A percentile compares a stretch with the other conserved stretches of the same genome.
These are phyloP conservation scores for Eumacrocentrus americanus DNA, from an alignment of 2,888 invertebrate genomes.

Conservation along the genomic window DNA sequence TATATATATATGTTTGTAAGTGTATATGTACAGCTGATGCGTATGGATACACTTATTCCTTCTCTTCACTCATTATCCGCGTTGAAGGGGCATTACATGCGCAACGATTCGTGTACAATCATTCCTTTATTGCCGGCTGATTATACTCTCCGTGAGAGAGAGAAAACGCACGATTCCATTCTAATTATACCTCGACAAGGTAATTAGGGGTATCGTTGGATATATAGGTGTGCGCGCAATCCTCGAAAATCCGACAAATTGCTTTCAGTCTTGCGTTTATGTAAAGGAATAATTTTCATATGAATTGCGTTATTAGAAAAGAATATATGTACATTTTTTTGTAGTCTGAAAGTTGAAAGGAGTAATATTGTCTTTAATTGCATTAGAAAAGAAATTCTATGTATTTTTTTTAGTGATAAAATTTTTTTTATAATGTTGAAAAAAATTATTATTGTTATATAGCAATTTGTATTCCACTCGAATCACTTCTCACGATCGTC, in stretches of 20 bases:
- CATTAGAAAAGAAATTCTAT: not conserved
- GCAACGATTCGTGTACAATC: slow-evolving; percentile 13
- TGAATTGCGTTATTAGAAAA: too few relatives aligned
- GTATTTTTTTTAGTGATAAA: not conserved
- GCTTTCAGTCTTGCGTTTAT: not conserved
- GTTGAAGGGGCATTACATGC: slow-evolving; percentile 21
- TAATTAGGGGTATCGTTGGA: slow-evolving; percentile 6
- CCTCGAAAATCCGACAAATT: slow-evolving; percentile 3
- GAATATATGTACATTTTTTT: not conserved
- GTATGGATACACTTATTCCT: slow-evolving; percentile 26
- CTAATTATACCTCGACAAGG: slow-evolving; percentile 6
- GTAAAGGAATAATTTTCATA: not conserved
- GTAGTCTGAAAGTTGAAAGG: not conserved
- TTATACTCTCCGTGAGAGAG: slow-evolving; percentile 11
- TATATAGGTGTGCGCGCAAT: not conserved
- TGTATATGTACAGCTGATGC: not conserved
- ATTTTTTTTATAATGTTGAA: not conserved
- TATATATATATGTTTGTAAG: not conserved
- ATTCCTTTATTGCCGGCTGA: slow-evolving; percentile 22
- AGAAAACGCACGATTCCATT: slow-evolving; percentile 11
- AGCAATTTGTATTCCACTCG: not conserved
- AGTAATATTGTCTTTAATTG: not conserved
- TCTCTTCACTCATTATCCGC: slow-evolving; percentile 11
- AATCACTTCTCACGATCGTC: not conserved
- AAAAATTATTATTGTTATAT: not conserved